Percentiles rank a stretch among this genome's conserved stretches.
Evolutionary conservation across 2,797 vertebrate species (phyloP).

Genomic region (Typhlichthys eigenmanni): DNA sequence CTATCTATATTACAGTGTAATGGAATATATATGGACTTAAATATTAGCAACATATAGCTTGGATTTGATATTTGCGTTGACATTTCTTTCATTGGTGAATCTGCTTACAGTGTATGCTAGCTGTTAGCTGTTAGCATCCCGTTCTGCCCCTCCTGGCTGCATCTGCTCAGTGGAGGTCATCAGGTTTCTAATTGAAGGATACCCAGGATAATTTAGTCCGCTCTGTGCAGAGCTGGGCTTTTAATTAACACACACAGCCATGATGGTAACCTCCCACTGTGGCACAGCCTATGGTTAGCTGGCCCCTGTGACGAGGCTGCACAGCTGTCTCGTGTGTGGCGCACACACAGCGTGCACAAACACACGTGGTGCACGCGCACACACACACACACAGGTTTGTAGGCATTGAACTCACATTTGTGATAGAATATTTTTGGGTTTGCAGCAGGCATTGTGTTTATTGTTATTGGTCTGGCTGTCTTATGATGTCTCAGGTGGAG

Average conservation of each 20-base stretch:
- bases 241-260: slow-evolving; percentile 64
- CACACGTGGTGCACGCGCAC: background rate
- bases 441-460: background rate
- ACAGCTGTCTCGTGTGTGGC: slow-evolving; percentile 41
- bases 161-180: slow-evolving; percentile 61
- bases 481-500: background rate
- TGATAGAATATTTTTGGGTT: no score
- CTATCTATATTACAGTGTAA: no score
- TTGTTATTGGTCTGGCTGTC: slow-evolving; percentile 7
- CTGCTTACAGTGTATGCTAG: no score
- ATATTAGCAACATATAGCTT: no score
- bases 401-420: background rate
- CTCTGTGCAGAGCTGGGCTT: slow-evolving; percentile 50
- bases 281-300: slow-evolving; percentile 44
- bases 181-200: slow-evolving; percentile 70
- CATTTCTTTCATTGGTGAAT: no score
- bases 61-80: no score
- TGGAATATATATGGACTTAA: no score
- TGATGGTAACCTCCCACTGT: slow-evolving; percentile 55
- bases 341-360: slow-evolving; percentile 14
- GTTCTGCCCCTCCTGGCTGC: slow-evolving; percentile 39
- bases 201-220: slow-evolving; percentile 61
- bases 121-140: slow-evolving; percentile 34
- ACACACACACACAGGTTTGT: background rate
- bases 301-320: slow-evolving; percentile 36